Percentiles rank a stretch among this genome's conserved stretches.
phyloP scores from a whole-genome alignment of 2,797 vertebrate genomes.

The Argyrosomus regius region DNA sequence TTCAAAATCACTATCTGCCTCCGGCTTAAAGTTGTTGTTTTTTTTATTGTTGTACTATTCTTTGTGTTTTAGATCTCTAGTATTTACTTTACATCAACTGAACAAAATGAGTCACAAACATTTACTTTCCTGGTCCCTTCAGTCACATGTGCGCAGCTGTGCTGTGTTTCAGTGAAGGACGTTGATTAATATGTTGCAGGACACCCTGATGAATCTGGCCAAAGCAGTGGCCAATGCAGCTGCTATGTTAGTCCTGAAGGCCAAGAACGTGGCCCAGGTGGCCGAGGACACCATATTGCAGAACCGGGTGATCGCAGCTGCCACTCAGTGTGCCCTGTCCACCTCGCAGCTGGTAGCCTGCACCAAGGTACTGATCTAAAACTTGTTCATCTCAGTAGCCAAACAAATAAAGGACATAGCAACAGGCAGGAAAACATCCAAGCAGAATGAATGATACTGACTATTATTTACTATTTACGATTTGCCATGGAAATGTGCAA shows the following conservation, averaged over 20 bases:
- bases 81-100: constrained; percentile 9
- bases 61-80: not conserved
- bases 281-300: constrained; percentile 95
- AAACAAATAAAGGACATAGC: constrained; percentile 40
- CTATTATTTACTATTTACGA: not conserved
- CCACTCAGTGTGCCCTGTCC: constrained; percentile 97
- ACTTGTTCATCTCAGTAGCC: constrained; percentile 19
- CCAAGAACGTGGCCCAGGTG: constrained; percentile 98
- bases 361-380: constrained; percentile 90
- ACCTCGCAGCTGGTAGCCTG: constrained; percentile 99
- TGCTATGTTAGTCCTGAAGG: constrained; percentile 98
- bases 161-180: constrained; percentile 71
- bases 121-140: constrained; percentile 42
- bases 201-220: constrained; percentile 98
- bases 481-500: not conserved
- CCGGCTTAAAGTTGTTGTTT: not conserved
- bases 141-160: constrained; percentile 69
- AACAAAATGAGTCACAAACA: constrained; percentile 32
- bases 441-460: not conserved
- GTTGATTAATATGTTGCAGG: constrained; percentile 86
- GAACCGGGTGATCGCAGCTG: constrained; percentile 98
- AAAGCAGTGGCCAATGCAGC: constrained; percentile 99
- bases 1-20: not conserved
- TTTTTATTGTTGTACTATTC: not conserved
- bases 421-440: not conserved